Evolutionary conservation across 2,113 vertebrate species (phyloP), one percentile per base, ranked within the genome.

Genomic region (Pionites leucogaster): DNA sequence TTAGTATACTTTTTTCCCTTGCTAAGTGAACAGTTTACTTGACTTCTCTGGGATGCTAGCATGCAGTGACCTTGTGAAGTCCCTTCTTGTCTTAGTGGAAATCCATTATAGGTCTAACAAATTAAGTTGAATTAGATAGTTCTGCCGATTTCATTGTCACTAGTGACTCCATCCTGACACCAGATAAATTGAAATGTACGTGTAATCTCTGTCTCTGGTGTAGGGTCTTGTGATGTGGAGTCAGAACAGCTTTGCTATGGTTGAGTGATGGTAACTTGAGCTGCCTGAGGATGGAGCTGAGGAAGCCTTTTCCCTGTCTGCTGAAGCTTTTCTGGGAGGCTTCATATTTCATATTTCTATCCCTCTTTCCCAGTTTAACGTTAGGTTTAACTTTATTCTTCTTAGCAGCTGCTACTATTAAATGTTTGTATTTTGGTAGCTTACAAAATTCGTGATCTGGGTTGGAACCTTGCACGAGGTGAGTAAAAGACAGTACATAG

Each of bases 391-490:
- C 69, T 94, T 94, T 88, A 92, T 92, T 96, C 80, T 83, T 86
- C 59, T 77, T 85, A 94, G 96, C 91, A 94, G 93, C 88, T 88
- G 50, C 93, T 96, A 71, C 85, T 95, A 94, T 97, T 97, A 94
- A 96, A 96, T 96, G 82, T 96, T 96, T 96, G 94, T 96, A 96
- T 97, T 97, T 94, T 96, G 95, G 93, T 97, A 97, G 95, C 95
- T 96, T 90, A 96, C 95, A 96, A 97, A 95, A 95, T 96, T 95
- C 39, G 64, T 96, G 95, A 81, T 93, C 93, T 96, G 92, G 86
- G 91, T 94, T 97, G 95, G 95, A 93, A 95, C 92, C 80, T 92
- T 83, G 72, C 69, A 90, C 0, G n/a, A 95, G 95, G 92, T 93
- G 72, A 97, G 95, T 96, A 96, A 41, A 89, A 96, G 93, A 80